phyloP scores from a whole-genome alignment of 1,140 invertebrate species.

The Heliconius himera region DNA sequence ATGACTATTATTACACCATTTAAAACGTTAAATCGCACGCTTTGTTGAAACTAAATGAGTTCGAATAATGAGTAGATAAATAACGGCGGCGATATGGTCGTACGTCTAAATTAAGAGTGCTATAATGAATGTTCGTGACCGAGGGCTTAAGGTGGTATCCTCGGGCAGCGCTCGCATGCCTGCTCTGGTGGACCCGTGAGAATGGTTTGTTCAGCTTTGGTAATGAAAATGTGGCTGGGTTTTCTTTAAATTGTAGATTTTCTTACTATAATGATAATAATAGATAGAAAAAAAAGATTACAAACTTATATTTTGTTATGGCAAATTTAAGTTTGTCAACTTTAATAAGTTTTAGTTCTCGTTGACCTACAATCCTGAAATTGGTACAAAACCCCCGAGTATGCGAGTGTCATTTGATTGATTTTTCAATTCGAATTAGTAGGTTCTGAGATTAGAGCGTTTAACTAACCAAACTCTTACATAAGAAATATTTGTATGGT shows the following conservation, averaged over 20 bases:
- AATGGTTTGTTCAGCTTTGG: conserved; percentile 16
- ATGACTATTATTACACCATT: conserved; percentile 3
- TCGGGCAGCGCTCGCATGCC: conserved; percentile 29
- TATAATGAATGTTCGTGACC: conserved; percentile 44
- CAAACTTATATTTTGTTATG: too few species aligned
- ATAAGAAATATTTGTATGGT: too few species aligned
- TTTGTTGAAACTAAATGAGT: conserved; percentile 15
- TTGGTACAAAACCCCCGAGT: too few species aligned
- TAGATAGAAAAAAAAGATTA: too few species aligned
- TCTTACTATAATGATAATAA: too few species aligned
- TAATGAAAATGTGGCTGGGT: not conserved
- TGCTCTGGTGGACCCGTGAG: conserved; percentile 24
- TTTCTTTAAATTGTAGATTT: not conserved
- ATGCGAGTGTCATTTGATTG: too few species aligned
- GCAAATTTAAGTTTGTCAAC: too few species aligned
- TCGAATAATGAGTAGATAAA: conserved; percentile 29
- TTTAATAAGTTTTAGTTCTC: too few species aligned
- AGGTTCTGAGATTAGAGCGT: too few species aligned
- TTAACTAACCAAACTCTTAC: too few species aligned
- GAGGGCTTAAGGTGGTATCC: conserved; percentile 33
- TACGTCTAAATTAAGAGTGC: conserved; percentile 42
- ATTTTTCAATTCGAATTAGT: too few species aligned
- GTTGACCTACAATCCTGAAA: too few species aligned
- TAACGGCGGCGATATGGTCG: conserved; percentile 38
- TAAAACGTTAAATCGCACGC: conserved; percentile 4